Evolutionary conservation across 2,113 vertebrate species (phyloP).

Genomic region (Planiliza haematocheilus): DNA sequence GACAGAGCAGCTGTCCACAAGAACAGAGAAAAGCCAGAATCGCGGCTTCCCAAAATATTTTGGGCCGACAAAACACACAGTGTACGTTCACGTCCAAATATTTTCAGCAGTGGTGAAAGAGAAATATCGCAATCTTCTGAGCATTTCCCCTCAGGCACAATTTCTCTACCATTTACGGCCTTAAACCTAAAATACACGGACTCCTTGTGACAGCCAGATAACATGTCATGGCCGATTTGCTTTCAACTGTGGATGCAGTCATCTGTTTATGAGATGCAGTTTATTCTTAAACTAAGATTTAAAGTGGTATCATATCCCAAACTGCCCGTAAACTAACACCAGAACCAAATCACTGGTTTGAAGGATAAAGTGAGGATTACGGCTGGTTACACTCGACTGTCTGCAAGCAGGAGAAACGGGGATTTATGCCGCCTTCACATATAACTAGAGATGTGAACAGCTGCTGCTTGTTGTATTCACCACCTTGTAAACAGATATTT

Average conservation of each 20-base stretch:
- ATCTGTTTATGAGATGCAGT: background rate
- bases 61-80: conserved; percentile 10
- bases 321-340: too few relatives aligned
- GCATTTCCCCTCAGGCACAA: background rate
- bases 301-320: too few relatives aligned
- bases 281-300: background rate
- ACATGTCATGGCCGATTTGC: background rate
- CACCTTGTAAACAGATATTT: too few relatives aligned
- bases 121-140: background rate
- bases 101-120: background rate
- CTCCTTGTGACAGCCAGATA: background rate
- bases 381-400: too few relatives aligned
- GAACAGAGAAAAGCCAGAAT: conserved; percentile 3
- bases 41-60: background rate
- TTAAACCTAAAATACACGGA: background rate
- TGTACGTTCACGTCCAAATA: background rate
- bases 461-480: too few relatives aligned
- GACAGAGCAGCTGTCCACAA: conserved; percentile 5
- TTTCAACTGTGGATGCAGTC: background rate
- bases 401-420: background rate
- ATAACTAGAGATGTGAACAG: background rate
- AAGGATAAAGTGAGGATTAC: too few relatives aligned
- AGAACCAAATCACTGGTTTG: background rate
- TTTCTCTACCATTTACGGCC: background rate
- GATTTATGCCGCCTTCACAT: too few relatives aligned